Evolutionary conservation across 1,140 invertebrate genomes (phyloP).

Genomic region (Dendroctonus valens): DNA sequence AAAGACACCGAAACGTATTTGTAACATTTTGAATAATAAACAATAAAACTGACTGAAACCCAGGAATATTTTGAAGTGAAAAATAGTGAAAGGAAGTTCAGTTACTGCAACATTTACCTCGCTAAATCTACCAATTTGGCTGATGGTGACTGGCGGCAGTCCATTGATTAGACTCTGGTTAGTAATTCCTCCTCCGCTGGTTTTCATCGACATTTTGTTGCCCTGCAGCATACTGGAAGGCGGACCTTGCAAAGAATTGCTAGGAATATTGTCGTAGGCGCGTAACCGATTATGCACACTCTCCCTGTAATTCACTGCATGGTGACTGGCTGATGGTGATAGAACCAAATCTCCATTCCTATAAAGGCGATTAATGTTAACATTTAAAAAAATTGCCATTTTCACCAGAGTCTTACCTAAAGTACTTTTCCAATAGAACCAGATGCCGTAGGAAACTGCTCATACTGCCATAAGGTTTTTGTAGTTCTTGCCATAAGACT

Average conservation of each 20-base stretch:
- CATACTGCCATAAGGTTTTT: conserved; percentile 81
- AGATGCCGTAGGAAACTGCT: conserved; percentile 79
- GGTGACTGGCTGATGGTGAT: conserved; percentile 67
- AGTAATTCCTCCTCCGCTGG: conserved; percentile 38
- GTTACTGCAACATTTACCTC: too few relatives aligned
- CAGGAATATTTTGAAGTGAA: too few relatives aligned
- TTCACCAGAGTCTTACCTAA: conserved; percentile 46
- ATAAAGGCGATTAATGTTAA: neutral
- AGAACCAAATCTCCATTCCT: conserved; percentile 71
- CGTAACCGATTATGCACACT: conserved; percentile 75
- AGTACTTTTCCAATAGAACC: conserved; percentile 78
- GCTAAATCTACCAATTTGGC: conserved; percentile 13
- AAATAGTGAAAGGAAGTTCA: too few relatives aligned
- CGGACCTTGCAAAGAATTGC: conserved; percentile 44
- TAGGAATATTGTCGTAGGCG: conserved; percentile 65
- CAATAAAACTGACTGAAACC: too few relatives aligned
- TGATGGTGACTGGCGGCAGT: conserved; percentile 24
- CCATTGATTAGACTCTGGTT: conserved; percentile 18
- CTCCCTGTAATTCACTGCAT: conserved; percentile 73
- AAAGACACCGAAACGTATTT: too few relatives aligned
- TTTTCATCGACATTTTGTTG: conserved; percentile 42
- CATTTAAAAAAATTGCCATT: conserved; percentile 1
- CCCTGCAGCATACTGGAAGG: conserved; percentile 45
- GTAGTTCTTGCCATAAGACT: conserved; percentile 73
- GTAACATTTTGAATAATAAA: too few relatives aligned